Base-by-base conservation (phyloP, 2,888 invertebrate genomes). In the Trimorus sp. region DNA sequence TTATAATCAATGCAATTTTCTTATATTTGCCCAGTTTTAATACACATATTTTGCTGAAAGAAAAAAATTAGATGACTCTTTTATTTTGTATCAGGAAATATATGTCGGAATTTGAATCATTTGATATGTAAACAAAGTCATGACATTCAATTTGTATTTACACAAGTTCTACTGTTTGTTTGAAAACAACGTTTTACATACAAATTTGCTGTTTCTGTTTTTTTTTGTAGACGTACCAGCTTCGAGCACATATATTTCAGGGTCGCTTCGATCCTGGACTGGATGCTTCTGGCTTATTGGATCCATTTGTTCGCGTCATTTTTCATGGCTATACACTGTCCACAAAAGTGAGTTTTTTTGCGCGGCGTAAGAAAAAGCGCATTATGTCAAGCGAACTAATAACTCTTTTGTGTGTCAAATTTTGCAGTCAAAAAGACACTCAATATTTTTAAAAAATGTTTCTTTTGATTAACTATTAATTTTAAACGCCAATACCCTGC, bases 171-270 rank as follows among this genome's bases (percentile, higher is more conserved):
- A 1, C 1, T 12, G 2, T 12, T n/a, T 45, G 11, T 45, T 2
- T n/a, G n/a, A 45, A 45, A 45, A 45, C 9, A 45, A 45, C 45
- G n/a, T n/a, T 45, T 45, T 45, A 60, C 36, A 58, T 60, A 60
- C 37, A 37, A 40, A 75, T 53, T 26, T 58, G 1, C 15, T 60
- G 56, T 80, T 70, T 62, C 14, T n/a, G 26, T 37, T 69, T 54
- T 26, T n/a, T 75, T 73, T 87, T 89, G 37, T 91, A 95, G 93
- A 91, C 92, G 81, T 93, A 94, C 79, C 94, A 94, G 86, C 94
- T 94, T 79, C 93, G 94, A 16, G 93, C 94, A 0, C 95, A 95
- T 86, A 92, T 96, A 83, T 95, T 95, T 88, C 94, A 95, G 92
- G 96, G 95, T 0, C 95, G 94, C 89, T 92, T 96, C 49, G 92